phyloP scores from a whole-genome alignment of 2,113 vertebrate genomes.

The Aythya baeri region DNA sequence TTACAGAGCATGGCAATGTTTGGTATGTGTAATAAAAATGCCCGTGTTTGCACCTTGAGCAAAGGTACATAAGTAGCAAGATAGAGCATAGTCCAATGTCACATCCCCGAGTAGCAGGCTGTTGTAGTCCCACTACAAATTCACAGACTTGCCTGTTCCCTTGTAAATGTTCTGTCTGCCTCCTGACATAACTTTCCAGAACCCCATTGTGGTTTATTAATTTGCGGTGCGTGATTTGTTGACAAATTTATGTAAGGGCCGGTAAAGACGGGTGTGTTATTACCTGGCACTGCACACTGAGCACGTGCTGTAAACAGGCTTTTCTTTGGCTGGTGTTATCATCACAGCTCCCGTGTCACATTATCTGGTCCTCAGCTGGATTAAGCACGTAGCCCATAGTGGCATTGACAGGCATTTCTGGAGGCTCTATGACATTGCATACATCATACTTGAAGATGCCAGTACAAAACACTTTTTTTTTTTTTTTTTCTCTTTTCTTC shows the following conservation, averaged over 20 bases:
- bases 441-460: background rate
- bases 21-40: background rate
- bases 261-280: background rate
- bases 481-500: background rate
- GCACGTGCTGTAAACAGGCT: background rate
- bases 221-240: background rate
- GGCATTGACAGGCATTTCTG: background rate
- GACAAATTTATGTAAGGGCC: background rate
- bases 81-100: background rate
- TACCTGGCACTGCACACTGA: background rate
- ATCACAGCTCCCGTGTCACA: background rate
- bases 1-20: background rate
- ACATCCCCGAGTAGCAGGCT: background rate
- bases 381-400: background rate
- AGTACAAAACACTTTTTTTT: background rate
- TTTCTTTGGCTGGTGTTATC: background rate
- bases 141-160: background rate
- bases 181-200: background rate
- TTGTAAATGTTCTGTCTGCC: background rate
- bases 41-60: background rate
- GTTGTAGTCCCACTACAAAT: background rate
- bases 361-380: background rate
- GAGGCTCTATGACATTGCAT: background rate
- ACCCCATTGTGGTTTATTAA: background rate
- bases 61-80: background rate